Evolutionary conservation across 30 jellyfish, hydroid and myxozoan genomes (phyloP).

Genomic region (Hydractinia symbiolongicarpus): DNA sequence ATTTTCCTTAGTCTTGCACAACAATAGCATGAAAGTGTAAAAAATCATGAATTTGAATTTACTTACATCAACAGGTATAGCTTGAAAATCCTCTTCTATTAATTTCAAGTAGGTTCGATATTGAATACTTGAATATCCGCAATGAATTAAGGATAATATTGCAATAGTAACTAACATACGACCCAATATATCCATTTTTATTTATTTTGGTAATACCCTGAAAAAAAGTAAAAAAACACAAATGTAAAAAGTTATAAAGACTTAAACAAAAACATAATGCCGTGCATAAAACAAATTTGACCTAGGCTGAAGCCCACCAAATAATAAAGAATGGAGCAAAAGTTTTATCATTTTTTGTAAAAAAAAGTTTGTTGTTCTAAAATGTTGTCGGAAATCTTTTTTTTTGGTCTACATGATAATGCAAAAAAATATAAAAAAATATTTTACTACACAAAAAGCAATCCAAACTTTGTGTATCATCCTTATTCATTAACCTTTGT

Average conservation of each 20-base stretch:
- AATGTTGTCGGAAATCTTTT: too few relatives aligned
- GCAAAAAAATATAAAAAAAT: too few relatives aligned
- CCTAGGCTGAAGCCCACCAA: neutral
- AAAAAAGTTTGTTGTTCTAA: too few relatives aligned
- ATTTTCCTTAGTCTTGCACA: too few relatives aligned
- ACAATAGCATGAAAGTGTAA: too few relatives aligned
- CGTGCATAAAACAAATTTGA: neutral
- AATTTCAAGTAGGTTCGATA: constrained; percentile 71
- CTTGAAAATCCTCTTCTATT: constrained; percentile 72
- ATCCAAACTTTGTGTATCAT: too few relatives aligned
- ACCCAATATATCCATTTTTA: constrained; percentile 65
- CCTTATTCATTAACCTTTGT: too few relatives aligned
- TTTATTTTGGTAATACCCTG: neutral
- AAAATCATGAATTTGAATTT: too few relatives aligned
- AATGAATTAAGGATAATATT: constrained; percentile 69
- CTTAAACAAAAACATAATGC: neutral
- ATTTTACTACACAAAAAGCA: too few relatives aligned
- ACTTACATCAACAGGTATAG: constrained; percentile 67
- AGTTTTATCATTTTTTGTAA: too few relatives aligned
- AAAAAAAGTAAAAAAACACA: neutral
- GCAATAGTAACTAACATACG: constrained; percentile 60
- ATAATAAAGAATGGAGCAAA: too few relatives aligned
- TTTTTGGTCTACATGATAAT: too few relatives aligned
- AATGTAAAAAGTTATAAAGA: neutral
- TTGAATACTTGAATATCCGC: constrained; percentile 90